These are phyloP conservation scores for Aphelenchoides fujianensis DNA, from an alignment of 1,140 invertebrate genomes.

Conservation along the genomic window DNA sequence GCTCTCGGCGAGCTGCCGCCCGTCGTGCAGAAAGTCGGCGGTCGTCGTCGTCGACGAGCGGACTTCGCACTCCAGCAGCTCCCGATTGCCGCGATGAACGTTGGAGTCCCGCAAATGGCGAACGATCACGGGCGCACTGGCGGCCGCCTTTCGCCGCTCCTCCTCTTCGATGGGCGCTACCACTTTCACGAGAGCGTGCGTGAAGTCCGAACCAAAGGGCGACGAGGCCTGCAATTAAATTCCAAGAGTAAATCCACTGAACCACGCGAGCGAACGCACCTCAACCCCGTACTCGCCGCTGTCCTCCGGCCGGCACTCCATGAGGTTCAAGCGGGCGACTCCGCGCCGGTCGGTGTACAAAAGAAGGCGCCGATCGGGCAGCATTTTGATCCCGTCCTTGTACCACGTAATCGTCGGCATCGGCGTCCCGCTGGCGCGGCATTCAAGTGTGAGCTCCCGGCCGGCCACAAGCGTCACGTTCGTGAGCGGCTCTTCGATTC, in stretches of 20 bases:
- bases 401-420: constrained; percentile 52
- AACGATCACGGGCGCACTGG: constrained; percentile 41
- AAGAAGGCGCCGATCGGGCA: constrained; percentile 50
- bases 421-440: constrained; percentile 47
- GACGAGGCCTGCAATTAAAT: constrained; percentile 70
- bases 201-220: constrained; percentile 25
- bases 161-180: constrained; percentile 24
- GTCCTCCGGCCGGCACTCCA: constrained; percentile 79
- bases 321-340: constrained; percentile 70
- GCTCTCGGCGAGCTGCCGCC: constrained; percentile 33
- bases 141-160: neutral
- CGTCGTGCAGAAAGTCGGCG: constrained; percentile 28
- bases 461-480: constrained; percentile 41
- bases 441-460: constrained; percentile 49
- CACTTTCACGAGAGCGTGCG: constrained; percentile 31
- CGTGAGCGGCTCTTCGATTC: constrained; percentile 43
- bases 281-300: constrained; percentile 82
- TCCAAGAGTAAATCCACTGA: too few relatives aligned
- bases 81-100: constrained; percentile 53
- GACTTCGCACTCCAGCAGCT: constrained; percentile 54
- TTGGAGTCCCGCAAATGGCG: constrained; percentile 48
- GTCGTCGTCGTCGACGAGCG: constrained; percentile 35
- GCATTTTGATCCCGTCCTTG: constrained; percentile 56
- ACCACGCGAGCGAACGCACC: too few relatives aligned
- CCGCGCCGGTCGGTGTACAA: constrained; percentile 53